Base-by-base conservation (phyloP, 1,140 invertebrate species). In the Pectinophora gossypiella region DNA sequence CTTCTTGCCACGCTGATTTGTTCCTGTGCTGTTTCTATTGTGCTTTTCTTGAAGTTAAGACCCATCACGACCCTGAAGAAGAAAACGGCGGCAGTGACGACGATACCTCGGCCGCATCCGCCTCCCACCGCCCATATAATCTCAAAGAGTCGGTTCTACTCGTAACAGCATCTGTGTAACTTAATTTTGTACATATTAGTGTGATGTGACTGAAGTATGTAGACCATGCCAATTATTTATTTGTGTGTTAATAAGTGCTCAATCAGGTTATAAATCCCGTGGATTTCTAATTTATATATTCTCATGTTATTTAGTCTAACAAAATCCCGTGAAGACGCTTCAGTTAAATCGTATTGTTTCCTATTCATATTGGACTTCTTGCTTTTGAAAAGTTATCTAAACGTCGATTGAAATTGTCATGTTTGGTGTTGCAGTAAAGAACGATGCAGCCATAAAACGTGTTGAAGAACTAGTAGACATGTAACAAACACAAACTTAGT, bases 11-110 rank as follows among this genome's bases (percentile, higher is more conserved):
- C 96, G 38, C 85, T 97, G 43, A 83, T 97, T 16, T 92, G 93
- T 38, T 96, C 95, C 1, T 97, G 95, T 71, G 87, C 96, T 9
- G 89, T 96, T 32, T 97, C 95, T 18, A 93, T 94, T 1, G 94
- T 96, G 59, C 89, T 97, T 2, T 97, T 95, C 72, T 88, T 96
- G 22, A 91, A 93, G 58, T 80, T 95, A 62, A 89, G 93, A 63
- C 93, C 94, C 12, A 93, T 94, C 61, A 88, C 90, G 1, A 87
- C 88, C 57, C 62, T 89, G 59, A 85, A 88, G 66, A 88, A 89
- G 69, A 88, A 90, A 68, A 91, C 90, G 23, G 88, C 90, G 43
- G 76, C 88, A 0, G 88, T 90, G 18, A 74, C 71, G 35, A 85
- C 79, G 59, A 76, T 87, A 75, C 61, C 76, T 6, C 72, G 77